A percentile compares a stretch with the other conserved stretches of the same genome.
Conservation (phyloP, 2,797 vertebrate genomes). For the Poeciliopsis gracilis region DNA sequence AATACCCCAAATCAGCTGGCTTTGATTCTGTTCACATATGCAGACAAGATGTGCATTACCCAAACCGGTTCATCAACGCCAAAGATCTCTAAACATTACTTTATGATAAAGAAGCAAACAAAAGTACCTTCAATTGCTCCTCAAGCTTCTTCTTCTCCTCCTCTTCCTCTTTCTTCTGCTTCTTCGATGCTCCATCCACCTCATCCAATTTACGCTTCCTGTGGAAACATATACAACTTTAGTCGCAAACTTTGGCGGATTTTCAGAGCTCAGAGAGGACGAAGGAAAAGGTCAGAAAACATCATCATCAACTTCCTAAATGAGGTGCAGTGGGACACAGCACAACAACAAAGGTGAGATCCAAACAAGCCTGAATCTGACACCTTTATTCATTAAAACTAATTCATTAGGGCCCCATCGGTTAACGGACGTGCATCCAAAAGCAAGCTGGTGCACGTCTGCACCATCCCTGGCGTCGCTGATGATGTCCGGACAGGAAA, state of each 20-base stretch:
- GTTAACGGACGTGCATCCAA: slow-evolving; percentile 36
- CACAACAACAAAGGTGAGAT: slow-evolving; percentile 1
- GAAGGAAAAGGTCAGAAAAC: slow-evolving; percentile 15
- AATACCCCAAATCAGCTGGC: slow-evolving; percentile 92
- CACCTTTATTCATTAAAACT: slow-evolving; percentile 57
- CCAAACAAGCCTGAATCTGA: slow-evolving; percentile 47
- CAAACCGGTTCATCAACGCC: neutral
- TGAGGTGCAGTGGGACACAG: slow-evolving; percentile 38
- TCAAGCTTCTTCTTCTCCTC: slow-evolving; percentile 86
- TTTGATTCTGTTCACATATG: slow-evolving; percentile 85
- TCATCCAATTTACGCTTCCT: slow-evolving; percentile 93
- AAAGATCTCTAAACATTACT: slow-evolving; percentile 1
- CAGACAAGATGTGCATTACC: neutral
- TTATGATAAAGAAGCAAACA: neutral
- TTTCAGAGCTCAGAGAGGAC: neutral
- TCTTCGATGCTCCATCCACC: slow-evolving; percentile 83
- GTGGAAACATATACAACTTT: slow-evolving; percentile 30
- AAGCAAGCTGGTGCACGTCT: slow-evolving; percentile 60
- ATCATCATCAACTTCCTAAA: slow-evolving; percentile 43
- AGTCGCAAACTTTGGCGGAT: slow-evolving; percentile 15
- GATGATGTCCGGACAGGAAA: slow-evolving; percentile 31
- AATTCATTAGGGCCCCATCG: slow-evolving; percentile 58
- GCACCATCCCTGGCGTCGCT: slow-evolving; percentile 37
- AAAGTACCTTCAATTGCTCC: slow-evolving; percentile 88
- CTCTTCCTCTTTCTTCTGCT: slow-evolving; percentile 90